A percentile compares a stretch with the other conserved stretches of the same genome.
Evolutionary conservation across 1,140 invertebrate species (phyloP).

Genomic region (Colletes gigas): DNA sequence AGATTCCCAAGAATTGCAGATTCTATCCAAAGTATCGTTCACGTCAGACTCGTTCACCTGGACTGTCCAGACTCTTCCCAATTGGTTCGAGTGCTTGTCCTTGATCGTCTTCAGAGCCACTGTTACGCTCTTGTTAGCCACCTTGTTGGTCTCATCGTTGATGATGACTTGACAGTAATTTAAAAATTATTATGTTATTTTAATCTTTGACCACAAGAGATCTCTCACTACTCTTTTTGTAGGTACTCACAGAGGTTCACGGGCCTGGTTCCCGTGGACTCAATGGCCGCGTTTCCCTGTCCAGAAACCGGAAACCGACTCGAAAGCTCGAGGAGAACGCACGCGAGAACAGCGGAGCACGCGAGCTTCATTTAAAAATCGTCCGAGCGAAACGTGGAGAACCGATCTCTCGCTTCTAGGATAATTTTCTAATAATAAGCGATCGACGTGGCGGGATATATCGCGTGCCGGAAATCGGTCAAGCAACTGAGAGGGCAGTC

Average conservation of each 20-base stretch:
- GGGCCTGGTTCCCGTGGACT: neutral
- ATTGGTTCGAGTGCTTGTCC: conserved; percentile 62
- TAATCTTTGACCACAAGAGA: too few relatives aligned
- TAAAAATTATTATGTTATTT: too few relatives aligned
- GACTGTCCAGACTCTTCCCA: conserved; percentile 69
- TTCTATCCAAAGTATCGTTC: conserved; percentile 58
- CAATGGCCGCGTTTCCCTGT: neutral
- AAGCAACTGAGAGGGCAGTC: conserved; percentile 48
- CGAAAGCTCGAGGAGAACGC: neutral
- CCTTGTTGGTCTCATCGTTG: conserved; percentile 69
- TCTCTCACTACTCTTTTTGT: too few relatives aligned
- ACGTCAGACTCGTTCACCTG: conserved; percentile 69
- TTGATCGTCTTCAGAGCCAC: conserved; percentile 68
- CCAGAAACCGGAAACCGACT: neutral
- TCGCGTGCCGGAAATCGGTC: conserved; percentile 45
- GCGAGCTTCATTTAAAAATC: neutral
- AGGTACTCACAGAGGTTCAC: conserved; percentile 41
- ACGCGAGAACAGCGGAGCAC: neutral
- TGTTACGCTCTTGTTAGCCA: conserved; percentile 72
- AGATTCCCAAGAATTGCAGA: conserved; percentile 72
- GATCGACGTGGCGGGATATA: neutral
- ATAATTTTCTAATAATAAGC: neutral
- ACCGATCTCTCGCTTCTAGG: too few relatives aligned
- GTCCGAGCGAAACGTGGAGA: too few relatives aligned
- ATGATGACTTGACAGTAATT: conserved; percentile 70